Evolutionary conservation across 2,888 invertebrate genomes (phyloP).

Genomic region (Rhodophaea formosa): DNA sequence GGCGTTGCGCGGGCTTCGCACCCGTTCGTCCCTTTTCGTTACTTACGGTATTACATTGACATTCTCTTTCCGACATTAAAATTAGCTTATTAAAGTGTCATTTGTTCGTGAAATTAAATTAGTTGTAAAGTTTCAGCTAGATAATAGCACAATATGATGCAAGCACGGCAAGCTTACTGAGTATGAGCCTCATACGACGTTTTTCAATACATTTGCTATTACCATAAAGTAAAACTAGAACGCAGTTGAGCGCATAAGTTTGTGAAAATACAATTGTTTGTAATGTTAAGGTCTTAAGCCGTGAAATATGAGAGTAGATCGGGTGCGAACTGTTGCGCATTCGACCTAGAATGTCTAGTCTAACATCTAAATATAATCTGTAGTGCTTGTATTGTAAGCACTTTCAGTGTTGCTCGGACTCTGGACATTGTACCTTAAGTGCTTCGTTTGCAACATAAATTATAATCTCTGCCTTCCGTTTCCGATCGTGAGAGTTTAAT

Average conservation of each 20-base stretch:
- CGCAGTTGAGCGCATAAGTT: no score
- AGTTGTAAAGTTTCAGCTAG: no score
- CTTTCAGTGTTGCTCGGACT: constrained; percentile 6
- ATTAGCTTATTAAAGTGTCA: no score
- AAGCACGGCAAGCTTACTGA: no score
- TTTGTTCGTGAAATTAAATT: no score
- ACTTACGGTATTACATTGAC: no score
- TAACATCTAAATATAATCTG: constrained; percentile 30
- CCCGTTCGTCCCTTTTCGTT: neutral
- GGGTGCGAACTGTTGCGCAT: constrained; percentile 21
- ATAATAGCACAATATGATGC: no score
- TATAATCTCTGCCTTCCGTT: neutral
- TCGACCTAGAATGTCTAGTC: constrained; percentile 30
- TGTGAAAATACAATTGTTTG: no score
- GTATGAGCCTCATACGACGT: no score
- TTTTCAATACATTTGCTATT: no score
- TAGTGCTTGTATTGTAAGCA: constrained; percentile 16
- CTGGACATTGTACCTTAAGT: constrained; percentile 11
- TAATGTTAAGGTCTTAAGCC: neutral
- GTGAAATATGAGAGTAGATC: neutral
- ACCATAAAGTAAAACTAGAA: no score
- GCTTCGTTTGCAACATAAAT: constrained; percentile 1
- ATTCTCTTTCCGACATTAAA: no score
- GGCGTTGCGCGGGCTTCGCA: constrained; percentile 16
- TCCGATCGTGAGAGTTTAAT: neutral